Evolutionary conservation across 2,888 invertebrate genomes (phyloP).

Genomic region (Temnothorax rugatulus): DNA sequence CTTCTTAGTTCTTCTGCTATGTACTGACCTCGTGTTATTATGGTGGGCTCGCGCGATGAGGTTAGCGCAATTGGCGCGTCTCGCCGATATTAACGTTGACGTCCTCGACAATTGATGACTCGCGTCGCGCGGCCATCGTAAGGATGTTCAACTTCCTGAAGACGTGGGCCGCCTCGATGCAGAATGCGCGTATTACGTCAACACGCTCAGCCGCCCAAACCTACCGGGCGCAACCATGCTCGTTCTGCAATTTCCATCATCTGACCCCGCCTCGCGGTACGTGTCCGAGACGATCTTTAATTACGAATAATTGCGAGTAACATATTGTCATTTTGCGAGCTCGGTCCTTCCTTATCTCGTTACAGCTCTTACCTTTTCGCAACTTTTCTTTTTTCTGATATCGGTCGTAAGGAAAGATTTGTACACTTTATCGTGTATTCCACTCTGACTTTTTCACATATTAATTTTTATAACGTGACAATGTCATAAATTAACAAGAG

Average conservation of each 20-base stretch:
- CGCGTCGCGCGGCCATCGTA: constrained; percentile 26
- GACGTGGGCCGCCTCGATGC: constrained; percentile 58
- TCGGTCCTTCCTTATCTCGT: background rate
- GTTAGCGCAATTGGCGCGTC: background rate
- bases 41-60: background rate
- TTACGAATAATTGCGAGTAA: background rate
- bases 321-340: background rate
- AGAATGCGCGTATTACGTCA: constrained; percentile 65
- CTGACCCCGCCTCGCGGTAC: constrained; percentile 71
- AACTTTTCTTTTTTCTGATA: background rate
- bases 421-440: too few relatives aligned
- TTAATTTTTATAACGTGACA: background rate
- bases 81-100: background rate
- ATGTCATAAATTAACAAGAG: background rate
- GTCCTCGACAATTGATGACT: background rate
- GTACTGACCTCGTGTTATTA: too few relatives aligned
- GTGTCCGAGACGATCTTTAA: background rate
- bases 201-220: constrained; percentile 61
- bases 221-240: constrained; percentile 71
- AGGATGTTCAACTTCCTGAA: constrained; percentile 78
- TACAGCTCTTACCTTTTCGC: background rate
- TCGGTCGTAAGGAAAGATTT: background rate
- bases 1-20: too few relatives aligned
- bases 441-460: background rate
- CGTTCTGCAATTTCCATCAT: constrained; percentile 79